Percentiles rank a stretch among this genome's conserved stretches.
phyloP scores from a whole-genome alignment of 2,888 invertebrate species.

The Cybosia mesomella region DNA sequence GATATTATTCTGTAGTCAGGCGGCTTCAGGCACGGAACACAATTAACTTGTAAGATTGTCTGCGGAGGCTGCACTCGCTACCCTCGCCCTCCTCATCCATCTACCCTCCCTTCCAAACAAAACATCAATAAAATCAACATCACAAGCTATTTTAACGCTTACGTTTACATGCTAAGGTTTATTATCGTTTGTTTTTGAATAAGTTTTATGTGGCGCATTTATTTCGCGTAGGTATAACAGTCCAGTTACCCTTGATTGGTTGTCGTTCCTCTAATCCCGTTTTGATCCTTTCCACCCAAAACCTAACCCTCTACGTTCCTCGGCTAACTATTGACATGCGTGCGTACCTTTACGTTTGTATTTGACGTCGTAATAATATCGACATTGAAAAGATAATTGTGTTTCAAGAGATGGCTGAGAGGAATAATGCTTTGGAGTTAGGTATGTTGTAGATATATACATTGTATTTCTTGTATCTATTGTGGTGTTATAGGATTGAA shows the following conservation, averaged over 20 bases:
- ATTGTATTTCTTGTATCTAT: neutral
- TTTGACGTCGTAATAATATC: constrained; percentile 58
- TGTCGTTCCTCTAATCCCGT: constrained; percentile 90
- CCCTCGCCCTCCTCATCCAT: constrained; percentile 81
- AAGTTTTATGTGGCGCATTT: constrained; percentile 86
- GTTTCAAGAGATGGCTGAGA: constrained; percentile 28
- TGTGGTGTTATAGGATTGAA: neutral
- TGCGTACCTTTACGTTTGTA: constrained; percentile 75
- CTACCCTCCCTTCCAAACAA: constrained; percentile 85
- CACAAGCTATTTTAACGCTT: constrained; percentile 60
- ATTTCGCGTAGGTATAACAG: constrained; percentile 86
- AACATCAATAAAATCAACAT: constrained; percentile 83
- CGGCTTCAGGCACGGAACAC: constrained; percentile 85
- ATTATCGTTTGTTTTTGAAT: constrained; percentile 53
- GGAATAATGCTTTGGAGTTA: constrained; percentile 5
- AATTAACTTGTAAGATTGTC: constrained; percentile 88
- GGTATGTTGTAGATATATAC: neutral
- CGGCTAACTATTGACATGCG: constrained; percentile 85
- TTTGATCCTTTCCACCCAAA: constrained; percentile 89
- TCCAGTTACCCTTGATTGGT: constrained; percentile 90
- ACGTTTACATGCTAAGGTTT: constrained; percentile 50
- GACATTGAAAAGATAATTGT: constrained; percentile 42
- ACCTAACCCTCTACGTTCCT: constrained; percentile 85
- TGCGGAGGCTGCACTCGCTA: constrained; percentile 84
- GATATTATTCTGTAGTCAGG: constrained; percentile 85